Percentiles rank a stretch among this genome's conserved stretches.
Evolutionary conservation across 2,113 vertebrate genomes (phyloP).

Genomic region (Tautogolabrus adspersus): DNA sequence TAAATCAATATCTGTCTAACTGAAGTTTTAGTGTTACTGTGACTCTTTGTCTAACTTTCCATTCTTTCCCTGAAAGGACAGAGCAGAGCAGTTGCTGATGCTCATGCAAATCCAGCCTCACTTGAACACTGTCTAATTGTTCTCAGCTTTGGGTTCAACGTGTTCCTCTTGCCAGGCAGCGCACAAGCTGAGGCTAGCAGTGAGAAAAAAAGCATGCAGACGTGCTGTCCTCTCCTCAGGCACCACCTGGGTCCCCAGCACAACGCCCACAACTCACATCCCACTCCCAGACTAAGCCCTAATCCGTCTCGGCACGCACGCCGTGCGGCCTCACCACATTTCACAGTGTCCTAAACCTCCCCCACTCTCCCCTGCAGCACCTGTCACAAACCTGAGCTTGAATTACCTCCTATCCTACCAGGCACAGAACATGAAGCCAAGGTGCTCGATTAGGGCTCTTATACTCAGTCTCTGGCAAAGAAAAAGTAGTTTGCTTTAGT

Average conservation of each 20-base stretch:
- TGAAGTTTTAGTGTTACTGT: background rate
- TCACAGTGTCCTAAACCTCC: constrained; percentile 45
- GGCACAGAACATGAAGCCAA: constrained; percentile 31
- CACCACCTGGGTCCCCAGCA: constrained; percentile 58
- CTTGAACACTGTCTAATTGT: constrained; percentile 66
- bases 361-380: constrained; percentile 60
- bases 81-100: constrained; percentile 1
- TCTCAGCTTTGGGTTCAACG: constrained; percentile 44
- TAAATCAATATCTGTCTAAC: background rate
- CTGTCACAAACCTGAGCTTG: constrained; percentile 66
- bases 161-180: constrained; percentile 47
- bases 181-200: constrained; percentile 18
- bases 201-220: constrained; percentile 35
- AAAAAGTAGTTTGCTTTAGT: constrained; percentile 48
- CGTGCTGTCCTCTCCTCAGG: constrained; percentile 47
- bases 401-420: constrained; percentile 55
- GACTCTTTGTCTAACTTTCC: constrained; percentile 35
- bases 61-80: constrained; percentile 1
- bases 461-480: constrained; percentile 11
- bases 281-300: constrained; percentile 56
- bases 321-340: constrained; percentile 37
- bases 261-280: constrained; percentile 53
- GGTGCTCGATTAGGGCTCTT: constrained; percentile 40
- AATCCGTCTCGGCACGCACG: constrained; percentile 63
- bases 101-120: constrained; percentile 57